phyloP scores from a whole-genome alignment of 2,888 invertebrate species.

The Auanema freiburgensis region DNA sequence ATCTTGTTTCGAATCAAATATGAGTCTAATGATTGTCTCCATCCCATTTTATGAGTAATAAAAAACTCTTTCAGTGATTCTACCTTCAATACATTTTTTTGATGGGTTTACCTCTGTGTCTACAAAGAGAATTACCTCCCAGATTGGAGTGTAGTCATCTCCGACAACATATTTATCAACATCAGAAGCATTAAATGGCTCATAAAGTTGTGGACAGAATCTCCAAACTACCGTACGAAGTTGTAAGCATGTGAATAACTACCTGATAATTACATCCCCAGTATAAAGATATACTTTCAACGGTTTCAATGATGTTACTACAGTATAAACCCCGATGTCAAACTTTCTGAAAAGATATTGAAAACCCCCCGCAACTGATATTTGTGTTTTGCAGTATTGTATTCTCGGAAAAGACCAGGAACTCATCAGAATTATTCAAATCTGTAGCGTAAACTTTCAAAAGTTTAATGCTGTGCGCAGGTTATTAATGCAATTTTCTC shows the following conservation, averaged over 20 bases:
- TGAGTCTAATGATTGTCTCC: constrained; percentile 84
- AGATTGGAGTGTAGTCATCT: constrained; percentile 89
- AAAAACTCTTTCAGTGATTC: constrained; percentile 66
- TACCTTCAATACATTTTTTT: constrained; percentile 60
- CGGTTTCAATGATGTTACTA: constrained; percentile 86
- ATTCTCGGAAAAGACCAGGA: too few relatives aligned
- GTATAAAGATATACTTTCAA: constrained; percentile 84
- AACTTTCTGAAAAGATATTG: constrained; percentile 75
- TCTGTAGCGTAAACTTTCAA: too few relatives aligned
- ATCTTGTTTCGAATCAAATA: constrained; percentile 71
- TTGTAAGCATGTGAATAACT: too few relatives aligned
- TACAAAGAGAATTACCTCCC: constrained; percentile 77
- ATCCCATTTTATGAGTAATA: constrained; percentile 73
- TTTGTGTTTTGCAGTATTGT: too few relatives aligned
- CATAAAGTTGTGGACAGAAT: constrained; percentile 84
- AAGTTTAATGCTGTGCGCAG: too few relatives aligned
- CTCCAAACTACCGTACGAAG: constrained; percentile 70
- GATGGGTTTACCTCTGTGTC: too few relatives aligned
- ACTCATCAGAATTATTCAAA: too few relatives aligned
- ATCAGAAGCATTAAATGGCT: constrained; percentile 82
- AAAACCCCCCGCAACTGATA: too few relatives aligned
- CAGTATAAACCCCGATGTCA: constrained; percentile 92
- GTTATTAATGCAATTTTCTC: too few relatives aligned
- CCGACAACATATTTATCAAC: constrained; percentile 89
- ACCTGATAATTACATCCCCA: constrained; percentile 77